Base-by-base conservation (phyloP, 1,140 invertebrate species). In the Trinorchestia longiramus region DNA sequence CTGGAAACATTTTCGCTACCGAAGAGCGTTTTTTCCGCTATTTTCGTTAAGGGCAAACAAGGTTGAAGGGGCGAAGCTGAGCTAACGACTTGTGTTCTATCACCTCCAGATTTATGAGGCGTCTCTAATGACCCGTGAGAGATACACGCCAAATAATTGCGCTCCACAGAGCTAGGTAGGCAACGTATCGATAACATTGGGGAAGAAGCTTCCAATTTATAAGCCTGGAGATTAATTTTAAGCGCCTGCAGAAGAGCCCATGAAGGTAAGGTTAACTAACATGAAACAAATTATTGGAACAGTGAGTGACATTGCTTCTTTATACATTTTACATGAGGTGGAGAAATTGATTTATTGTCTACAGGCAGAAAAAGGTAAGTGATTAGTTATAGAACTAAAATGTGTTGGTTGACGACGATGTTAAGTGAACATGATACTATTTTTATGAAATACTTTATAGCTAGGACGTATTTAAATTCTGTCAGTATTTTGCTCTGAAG, bases 71-170 rank as follows among this genome's bases (percentile, higher is more conserved):
- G 92, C 43, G 43, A 4, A 40, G 43, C 92, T 11, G 41, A 47
- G 43, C 92, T 94, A 94, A 94, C 92, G 92, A 94, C 92, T 42
- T 43, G 44, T 47, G 41, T 47, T 94, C 92, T 94, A 94, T 94
- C 92, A 94, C 44, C 43, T 40, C 92, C 6, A 94, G 92, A 94
- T 94, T 94, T 94, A 94, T 94, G 44, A 43, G 41, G 43, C 44
- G 92, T 94, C 92, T 94, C 43, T 94, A 94, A 94, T 94, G 92
- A 94, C 92, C 92, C 92, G 92, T 94, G 92, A 94, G 92, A 94
- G 44, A 94, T 94, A 94, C 92, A 94, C 44, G 43, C 92, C 43
- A 94, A 94, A 94, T 94, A 94, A 94, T 94, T 94, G 92, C 44
- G 43, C 43, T 94, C 41, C 43, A n/a, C 40, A 45, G 44, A 40